Evolutionary conservation across 2,888 invertebrate species (phyloP).

Genomic region (Machimus rusticus): DNA sequence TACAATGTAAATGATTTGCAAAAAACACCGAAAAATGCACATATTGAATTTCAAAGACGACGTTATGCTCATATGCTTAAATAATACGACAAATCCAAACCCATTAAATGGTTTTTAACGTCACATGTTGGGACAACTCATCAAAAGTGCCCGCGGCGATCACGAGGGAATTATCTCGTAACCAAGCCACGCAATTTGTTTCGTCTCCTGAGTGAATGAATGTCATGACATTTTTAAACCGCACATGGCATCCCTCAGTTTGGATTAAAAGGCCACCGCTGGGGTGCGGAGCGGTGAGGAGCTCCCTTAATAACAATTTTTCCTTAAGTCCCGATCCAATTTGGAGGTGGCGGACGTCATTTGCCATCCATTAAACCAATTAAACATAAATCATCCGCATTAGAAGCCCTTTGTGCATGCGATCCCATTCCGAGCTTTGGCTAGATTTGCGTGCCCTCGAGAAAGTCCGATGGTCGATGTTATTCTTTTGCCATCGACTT

Average conservation of each 20-base stretch:
- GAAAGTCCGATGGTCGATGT: neutral
- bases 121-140: neutral
- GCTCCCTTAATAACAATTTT: neutral
- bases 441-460: constrained; percentile 5
- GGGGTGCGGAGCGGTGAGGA: neutral
- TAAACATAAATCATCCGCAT: constrained; percentile 25
- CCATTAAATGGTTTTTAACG: neutral
- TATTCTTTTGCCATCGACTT: neutral
- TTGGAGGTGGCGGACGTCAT: constrained; percentile 22
- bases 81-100: neutral
- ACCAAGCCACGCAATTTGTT: neutral
- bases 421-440: neutral
- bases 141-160: neutral
- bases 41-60: too few species aligned
- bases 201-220: neutral
- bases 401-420: constrained; percentile 21
- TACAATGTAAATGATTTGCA: too few species aligned
- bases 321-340: constrained; percentile 4
- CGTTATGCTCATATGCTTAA: neutral
- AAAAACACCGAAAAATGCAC: too few species aligned
- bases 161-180: neutral
- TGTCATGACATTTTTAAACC: neutral
- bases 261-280: neutral
- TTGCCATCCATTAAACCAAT: constrained; percentile 32
- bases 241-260: neutral